A percentile compares a stretch with the other conserved stretches of the same genome.
Evolutionary conservation across 2,888 invertebrate genomes (phyloP).

Genomic region (Cryptus viduatorius): DNA sequence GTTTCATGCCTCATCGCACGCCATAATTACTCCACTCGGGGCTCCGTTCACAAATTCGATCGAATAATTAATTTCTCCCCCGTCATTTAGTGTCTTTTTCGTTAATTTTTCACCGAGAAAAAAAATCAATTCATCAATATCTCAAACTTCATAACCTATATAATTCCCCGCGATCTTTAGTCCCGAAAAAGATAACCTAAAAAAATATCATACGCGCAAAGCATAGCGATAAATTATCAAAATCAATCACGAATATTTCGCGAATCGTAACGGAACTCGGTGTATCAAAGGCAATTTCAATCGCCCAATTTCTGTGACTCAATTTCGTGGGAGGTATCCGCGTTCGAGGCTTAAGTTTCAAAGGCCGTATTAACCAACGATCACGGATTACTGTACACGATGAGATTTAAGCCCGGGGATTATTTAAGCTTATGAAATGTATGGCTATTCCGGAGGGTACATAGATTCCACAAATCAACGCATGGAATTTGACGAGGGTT

Average conservation of each 20-base stretch:
- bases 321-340: neutral
- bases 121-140: too few species aligned
- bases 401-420: slow-evolving; percentile 42
- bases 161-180: too few species aligned
- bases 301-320: neutral
- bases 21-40: neutral
- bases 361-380: neutral
- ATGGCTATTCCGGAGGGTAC: slow-evolving; percentile 19
- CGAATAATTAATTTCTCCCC: neutral
- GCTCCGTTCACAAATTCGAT: neutral
- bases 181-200: too few species aligned
- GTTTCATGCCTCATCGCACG: neutral
- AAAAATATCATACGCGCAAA: too few species aligned
- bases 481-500: slow-evolving; percentile 66
- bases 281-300: too few species aligned
- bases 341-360: too few species aligned
- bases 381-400: neutral
- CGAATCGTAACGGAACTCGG: too few species aligned
- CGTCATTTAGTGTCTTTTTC: neutral
- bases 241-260: too few species aligned
- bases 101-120: neutral
- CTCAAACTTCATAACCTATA: too few species aligned
- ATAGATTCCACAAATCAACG: slow-evolving; percentile 70
- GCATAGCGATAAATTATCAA: too few species aligned
- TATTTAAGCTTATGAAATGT: slow-evolving; percentile 25